Base-by-base conservation (phyloP, 2,797 vertebrate genomes). In the Champsocephalus esox region DNA sequence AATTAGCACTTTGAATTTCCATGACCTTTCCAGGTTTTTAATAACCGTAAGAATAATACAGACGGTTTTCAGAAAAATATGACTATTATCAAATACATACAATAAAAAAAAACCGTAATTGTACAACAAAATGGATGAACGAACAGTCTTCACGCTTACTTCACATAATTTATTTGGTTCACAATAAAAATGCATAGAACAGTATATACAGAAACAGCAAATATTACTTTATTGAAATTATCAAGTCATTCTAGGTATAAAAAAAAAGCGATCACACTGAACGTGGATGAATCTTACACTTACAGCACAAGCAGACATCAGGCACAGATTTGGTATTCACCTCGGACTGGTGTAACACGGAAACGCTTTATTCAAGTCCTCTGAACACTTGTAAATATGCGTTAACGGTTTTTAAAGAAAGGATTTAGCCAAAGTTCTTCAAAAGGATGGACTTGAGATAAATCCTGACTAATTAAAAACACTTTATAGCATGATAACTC, bases 221-320 rank as follows among this genome's bases (percentile, higher is more conserved):
- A 92, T 83, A 91, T 63, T 85, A 62, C 79, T 93, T 93, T 92
- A 92, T 90, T 91, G 77, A 89, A 83, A 92, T 41, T 61, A 84
- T 90, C 85, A 85, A 83, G 64, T 85, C 44, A 69, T 87, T 71
- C 52, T 68, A 32, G 16, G 70, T 63, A 66, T 82, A 82, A 86
- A 81, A 87, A 84, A 61, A 82, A 84, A 71, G 64, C 51, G 1
- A 87, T 80, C 78, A 73, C 34, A 32, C 60, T 75, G 34, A 34
- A 79, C 6, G 24, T 44, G 41, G 56, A 43, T 71, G 55, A 70
- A 57, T 62, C 50, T 38, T 32, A 62, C 3, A 75, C 59, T 41
- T 70, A 87, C 85, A 85, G 64, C 81, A 81, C 82, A 71, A 50
- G 78, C 64, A 79, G 66, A 87, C 75, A 81, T 81, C 78, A 91